A percentile compares a stretch with the other conserved stretches of the same genome.
phyloP scores from a whole-genome alignment of 2,797 vertebrate genomes.

The Protonibea diacanthus region DNA sequence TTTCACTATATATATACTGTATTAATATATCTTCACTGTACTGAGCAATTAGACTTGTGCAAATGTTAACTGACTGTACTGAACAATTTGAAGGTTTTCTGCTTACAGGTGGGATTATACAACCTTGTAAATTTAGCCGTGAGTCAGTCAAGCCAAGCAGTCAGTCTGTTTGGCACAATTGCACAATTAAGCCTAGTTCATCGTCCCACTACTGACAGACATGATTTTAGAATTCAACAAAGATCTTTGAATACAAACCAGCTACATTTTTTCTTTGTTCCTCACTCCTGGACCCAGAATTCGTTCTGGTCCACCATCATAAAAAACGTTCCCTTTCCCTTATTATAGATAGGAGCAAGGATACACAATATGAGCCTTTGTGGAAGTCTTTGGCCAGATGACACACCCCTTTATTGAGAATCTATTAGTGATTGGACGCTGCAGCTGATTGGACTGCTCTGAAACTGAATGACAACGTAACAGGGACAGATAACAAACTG shows the following conservation, averaged over 20 bases:
- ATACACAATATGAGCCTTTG: neutral
- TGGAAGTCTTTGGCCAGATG: neutral
- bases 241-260: neutral
- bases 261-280: neutral
- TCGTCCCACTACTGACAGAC: neutral
- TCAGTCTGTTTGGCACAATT: no score
- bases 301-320: neutral
- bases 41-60: no score
- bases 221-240: neutral
- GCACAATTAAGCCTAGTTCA: neutral
- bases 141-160: no score
- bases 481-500: neutral
- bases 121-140: neutral
- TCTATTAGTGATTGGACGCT: slow-evolving; percentile 3
- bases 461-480: neutral
- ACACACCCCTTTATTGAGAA: slow-evolving; percentile 2
- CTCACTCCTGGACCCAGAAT: neutral
- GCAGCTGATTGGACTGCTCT: neutral
- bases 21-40: no score
- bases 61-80: neutral
- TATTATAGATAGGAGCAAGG: neutral
- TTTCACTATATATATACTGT: no score
- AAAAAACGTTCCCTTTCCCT: neutral
- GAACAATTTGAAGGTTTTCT: neutral
- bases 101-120: neutral